A percentile compares a stretch with the other conserved stretches of the same genome.
Conservation (phyloP, 2,113 vertebrate species). For the Puma concolor region DNA sequence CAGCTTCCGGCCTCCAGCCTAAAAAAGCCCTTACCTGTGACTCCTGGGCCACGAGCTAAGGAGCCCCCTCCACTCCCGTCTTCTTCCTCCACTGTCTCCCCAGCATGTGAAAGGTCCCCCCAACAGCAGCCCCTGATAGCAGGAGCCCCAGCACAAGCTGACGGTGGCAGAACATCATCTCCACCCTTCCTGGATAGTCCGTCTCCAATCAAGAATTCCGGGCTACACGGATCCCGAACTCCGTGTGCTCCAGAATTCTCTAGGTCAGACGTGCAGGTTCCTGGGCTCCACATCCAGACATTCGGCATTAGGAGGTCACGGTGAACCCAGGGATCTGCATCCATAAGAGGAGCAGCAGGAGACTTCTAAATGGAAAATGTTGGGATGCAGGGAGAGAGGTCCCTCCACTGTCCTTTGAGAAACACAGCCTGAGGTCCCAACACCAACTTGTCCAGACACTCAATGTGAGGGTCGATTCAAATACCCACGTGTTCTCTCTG, state of each 20-base stretch:
- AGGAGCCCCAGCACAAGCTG: not conserved
- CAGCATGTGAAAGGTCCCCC: not conserved
- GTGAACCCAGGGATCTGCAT: not conserved
- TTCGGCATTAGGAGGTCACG: not conserved
- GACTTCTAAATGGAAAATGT: not conserved
- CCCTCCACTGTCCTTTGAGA: not conserved
- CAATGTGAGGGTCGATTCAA: not conserved
- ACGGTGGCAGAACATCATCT: accelerated
- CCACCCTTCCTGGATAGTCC: not conserved
- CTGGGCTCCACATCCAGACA: not conserved
- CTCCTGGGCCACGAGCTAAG: not conserved
- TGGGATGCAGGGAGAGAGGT: accelerated
- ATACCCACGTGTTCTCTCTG: not conserved
- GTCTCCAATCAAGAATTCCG: not conserved
- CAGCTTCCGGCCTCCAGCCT: not conserved
- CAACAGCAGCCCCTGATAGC: accelerated
- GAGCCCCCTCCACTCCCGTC: not conserved
- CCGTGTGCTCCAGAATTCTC: not conserved
- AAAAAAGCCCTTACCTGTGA: not conserved
- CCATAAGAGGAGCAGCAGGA: accelerated
- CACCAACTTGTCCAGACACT: not conserved
- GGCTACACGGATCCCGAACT: not conserved
- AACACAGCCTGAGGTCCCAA: not conserved
- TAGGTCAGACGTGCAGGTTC: not conserved
- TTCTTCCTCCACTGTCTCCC: not conserved